Evolutionary conservation across 2,113 vertebrate species (phyloP), one percentile per base, ranked within the genome.

Genomic region (Phyllostomus discolor): DNA sequence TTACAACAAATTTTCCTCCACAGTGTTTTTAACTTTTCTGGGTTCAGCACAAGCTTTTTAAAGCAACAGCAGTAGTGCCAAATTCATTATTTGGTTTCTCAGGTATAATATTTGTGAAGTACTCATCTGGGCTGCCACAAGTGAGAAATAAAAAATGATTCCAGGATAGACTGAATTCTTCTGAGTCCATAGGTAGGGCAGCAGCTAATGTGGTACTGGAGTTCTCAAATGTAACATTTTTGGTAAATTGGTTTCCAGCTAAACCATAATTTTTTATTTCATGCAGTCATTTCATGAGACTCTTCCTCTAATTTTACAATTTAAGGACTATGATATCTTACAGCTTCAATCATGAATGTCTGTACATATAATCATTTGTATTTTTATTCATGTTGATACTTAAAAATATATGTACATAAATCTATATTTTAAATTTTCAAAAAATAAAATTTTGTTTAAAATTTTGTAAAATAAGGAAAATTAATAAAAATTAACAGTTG

Each of bases 91-190:
- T 50, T 87, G 43, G 5, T n/a, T 78, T 93, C 46, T 67, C 11
- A 85, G 35, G 10, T 35, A 11, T 28, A 81, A 73, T 81, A 43
- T 67, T 93, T 93, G 43, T 15, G n/a, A 89, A 95, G 9, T 70
- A 50, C 5, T 83, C 19, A 69, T 8, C 5, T 52, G 91, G 22
- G 28, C 16, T 87, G 84, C 6, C 17, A 17, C 28, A 88, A 81
- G 9, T 33, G 15, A 88, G 57, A 62, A 84, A 20, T 17, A 33
- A 46, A 76, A 80, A 92, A 16, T 12, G 24, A 83, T 46, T 41
- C 9, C 22, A 80, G 12, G 0, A 31, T 1, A 46, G 33, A 16
- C 43, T 0, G 0, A 0, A 0, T 1, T 57, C 28, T 9, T 62
- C 31, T 38, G 64, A 62, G 7, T 20, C 52, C 35, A 41, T 26